These are phyloP conservation scores for Xiphophorus couchianus DNA, from an alignment of 2,113 vertebrate species.

Conservation along the genomic window DNA sequence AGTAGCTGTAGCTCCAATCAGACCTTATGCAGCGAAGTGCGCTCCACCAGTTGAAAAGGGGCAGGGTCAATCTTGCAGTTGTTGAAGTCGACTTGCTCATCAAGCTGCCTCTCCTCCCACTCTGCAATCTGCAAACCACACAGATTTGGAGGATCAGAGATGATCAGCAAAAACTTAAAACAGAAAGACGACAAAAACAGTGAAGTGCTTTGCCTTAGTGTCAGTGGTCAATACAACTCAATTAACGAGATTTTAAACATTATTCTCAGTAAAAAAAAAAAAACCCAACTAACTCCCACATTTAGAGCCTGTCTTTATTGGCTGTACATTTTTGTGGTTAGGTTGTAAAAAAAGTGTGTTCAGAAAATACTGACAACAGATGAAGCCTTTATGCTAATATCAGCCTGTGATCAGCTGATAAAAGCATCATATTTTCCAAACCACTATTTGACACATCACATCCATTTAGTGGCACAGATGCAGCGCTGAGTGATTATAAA, in stretches of 20 bases:
- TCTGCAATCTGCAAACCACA: slow-evolving; percentile 82
- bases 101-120: slow-evolving; percentile 94
- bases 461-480: slow-evolving; percentile 31
- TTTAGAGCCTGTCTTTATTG: no score
- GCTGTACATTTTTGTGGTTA: no score
- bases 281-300: no score
- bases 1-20: slow-evolving; percentile 5
- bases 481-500: slow-evolving; percentile 38
- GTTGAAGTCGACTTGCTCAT: slow-evolving; percentile 91
- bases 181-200: not conserved
- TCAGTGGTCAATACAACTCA: no score
- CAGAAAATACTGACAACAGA: not conserved
- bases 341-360: not conserved
- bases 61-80: slow-evolving; percentile 95
- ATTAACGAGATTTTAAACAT: no score
- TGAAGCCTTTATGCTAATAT: slow-evolving; percentile 13
- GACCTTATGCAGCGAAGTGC: slow-evolving; percentile 94
- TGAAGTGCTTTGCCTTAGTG: not conserved
- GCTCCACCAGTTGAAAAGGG: slow-evolving; percentile 94
- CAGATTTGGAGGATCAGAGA: slow-evolving; percentile 1
- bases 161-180: not conserved
- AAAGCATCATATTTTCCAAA: slow-evolving; percentile 22
- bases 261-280: no score
- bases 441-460: slow-evolving; percentile 33
- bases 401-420: slow-evolving; percentile 26